These are phyloP conservation scores for Geopemphigus sp. DNA, from an alignment of 1,140 invertebrate genomes.

Conservation along the genomic window DNA sequence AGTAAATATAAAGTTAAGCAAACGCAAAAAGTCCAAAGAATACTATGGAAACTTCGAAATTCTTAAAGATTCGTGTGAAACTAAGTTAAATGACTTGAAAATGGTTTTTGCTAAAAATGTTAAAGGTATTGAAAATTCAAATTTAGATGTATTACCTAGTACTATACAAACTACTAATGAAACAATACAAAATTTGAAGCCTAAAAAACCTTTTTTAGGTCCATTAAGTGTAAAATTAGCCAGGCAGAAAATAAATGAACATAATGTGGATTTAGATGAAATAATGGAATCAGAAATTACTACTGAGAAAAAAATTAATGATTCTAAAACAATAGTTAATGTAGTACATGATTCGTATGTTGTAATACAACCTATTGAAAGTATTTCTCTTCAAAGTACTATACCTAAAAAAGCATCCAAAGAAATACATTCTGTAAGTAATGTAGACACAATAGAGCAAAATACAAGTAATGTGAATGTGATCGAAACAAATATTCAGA, in stretches of 20 bases:
- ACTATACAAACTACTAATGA: neutral
- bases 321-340: too few relatives aligned
- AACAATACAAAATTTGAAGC: neutral
- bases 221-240: conserved; percentile 43
- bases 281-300: neutral
- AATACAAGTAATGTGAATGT: neutral
- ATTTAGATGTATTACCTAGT: neutral
- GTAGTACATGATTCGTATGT: neutral
- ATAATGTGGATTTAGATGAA: neutral
- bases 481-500: neutral
- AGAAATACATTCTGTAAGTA: neutral
- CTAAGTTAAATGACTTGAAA: conserved; percentile 24
- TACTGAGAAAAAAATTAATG: neutral
- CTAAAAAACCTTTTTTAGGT: conserved; percentile 7
- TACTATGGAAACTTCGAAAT: conserved; percentile 3
- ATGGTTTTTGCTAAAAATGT: conserved; percentile 20
- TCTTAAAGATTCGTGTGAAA: neutral
- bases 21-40: neutral
- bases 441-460: neutral
- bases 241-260: conserved; percentile 1
- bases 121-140: neutral
- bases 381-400: neutral
- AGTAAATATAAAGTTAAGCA: neutral
- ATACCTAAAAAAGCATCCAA: neutral
- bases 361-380: neutral